Base-by-base conservation (phyloP, 2,113 vertebrate species). In the Chionis minor region DNA sequence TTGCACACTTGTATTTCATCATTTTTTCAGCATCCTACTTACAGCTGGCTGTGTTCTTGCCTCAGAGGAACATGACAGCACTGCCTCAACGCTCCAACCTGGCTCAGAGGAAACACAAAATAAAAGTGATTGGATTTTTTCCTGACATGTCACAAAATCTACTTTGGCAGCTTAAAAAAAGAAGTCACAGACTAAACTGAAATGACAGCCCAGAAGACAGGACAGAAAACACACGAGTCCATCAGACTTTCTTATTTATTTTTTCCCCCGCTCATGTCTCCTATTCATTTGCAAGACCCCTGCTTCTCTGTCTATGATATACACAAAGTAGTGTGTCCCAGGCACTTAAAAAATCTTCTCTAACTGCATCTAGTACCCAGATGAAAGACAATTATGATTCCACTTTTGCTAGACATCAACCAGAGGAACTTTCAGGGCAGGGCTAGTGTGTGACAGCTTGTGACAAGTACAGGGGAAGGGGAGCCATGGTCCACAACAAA, bases 381-480 rank as follows among this genome's bases (percentile, higher is more conserved):
- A 94, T 59, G 66, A 94, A 97, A 96, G 61, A 55, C 69, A 88
- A 71, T 81, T 89, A 75, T 86, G 69, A 55, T 74, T 83, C 56
- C 14, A 32, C 26, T 96, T 82, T 96, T 96, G 52, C 42, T 89
- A 97, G 44, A 80, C 78, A 79, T 94, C 85, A 96, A 66, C 88
- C 51, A 92, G 56, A 91, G 84, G 90, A 81, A 63, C 32, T 93
- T 96, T 85, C 82, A 83, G 62, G 88, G 61, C 54, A 90, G 30
- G 73, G 47, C 28, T 88, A 40, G 61, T 81, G 40, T 88, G 33
- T 91, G 92, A 96, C 78, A 94, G 55, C 80, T 96, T 40, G 6
- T 86, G 93, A 96, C 94, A 96, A 86, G 20, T 38, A 17, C 17
- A 77, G 40, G 17, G 89, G 28, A 72, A 92, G 59, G 79, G 58